These are phyloP conservation scores for Petrophora chlorosata DNA, from an alignment of 2,888 invertebrate genomes.

Conservation along the genomic window DNA sequence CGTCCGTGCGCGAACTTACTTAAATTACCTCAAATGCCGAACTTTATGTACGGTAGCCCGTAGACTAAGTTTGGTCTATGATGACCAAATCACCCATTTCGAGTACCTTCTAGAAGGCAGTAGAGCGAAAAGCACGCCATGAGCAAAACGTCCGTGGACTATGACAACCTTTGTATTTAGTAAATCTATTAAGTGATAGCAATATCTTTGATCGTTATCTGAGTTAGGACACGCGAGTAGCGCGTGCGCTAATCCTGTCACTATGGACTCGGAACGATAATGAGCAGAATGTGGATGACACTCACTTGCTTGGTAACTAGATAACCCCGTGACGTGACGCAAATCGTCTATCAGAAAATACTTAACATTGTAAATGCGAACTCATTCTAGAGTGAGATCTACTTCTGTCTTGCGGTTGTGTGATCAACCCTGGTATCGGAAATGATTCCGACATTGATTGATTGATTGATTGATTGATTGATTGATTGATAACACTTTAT, in stretches of 20 bases:
- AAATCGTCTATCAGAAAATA: constrained; percentile 27
- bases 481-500: too few species aligned
- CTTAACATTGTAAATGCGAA: constrained; percentile 18
- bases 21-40: too few species aligned
- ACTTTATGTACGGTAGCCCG: too few species aligned
- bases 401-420: too few species aligned
- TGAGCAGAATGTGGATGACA: constrained; percentile 16
- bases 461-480: too few species aligned
- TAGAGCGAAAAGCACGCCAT: too few species aligned
- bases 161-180: neutral
- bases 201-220: neutral
- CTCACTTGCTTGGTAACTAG: constrained; percentile 27
- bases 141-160: neutral
- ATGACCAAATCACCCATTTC: too few species aligned
- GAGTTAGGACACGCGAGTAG: neutral
- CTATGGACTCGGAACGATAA: constrained; percentile 20
- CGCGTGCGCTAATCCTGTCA: constrained; percentile 12
- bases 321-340: constrained; percentile 26
- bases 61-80: too few species aligned
- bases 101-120: too few species aligned
- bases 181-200: neutral
- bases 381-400: neutral
- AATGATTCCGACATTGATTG: too few species aligned
- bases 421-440: too few species aligned
- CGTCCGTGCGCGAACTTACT: too few species aligned